Percentiles rank a stretch among this genome's conserved stretches.
Conservation (phyloP, 2,113 vertebrate species). For the Erinaceus europaeus region DNA sequence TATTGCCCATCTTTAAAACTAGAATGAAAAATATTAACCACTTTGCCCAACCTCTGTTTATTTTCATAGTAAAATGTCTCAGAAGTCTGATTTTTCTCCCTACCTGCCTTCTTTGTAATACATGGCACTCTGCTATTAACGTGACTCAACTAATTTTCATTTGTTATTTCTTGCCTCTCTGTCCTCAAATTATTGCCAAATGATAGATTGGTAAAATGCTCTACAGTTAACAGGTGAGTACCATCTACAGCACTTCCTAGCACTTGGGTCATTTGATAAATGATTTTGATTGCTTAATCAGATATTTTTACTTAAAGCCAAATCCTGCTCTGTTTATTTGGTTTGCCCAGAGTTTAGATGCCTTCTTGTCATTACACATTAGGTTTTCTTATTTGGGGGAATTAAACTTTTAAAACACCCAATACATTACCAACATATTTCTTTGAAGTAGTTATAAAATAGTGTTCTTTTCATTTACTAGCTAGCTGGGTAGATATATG, state of each 20-base stretch:
- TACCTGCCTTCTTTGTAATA: not conserved
- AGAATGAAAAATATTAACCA: not conserved
- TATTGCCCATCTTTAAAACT: slow-evolving; percentile 21
- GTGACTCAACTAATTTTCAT: slow-evolving; percentile 8
- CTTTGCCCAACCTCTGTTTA: not conserved
- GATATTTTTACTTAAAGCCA: slow-evolving; percentile 48
- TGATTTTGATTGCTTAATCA: slow-evolving; percentile 46
- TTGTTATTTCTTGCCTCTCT: slow-evolving; percentile 2
- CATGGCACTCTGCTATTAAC: not conserved
- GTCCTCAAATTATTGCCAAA: not conserved
- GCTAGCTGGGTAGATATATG: slow-evolving; percentile 6
- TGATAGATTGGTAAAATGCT: slow-evolving; percentile 15
- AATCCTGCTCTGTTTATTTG: slow-evolving; percentile 36
- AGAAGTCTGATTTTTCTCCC: not conserved
- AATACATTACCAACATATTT: not conserved
- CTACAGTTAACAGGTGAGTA: slow-evolving; percentile 4
- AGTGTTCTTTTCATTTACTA: slow-evolving; percentile 19
- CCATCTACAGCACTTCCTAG: not conserved
- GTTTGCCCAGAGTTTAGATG: not conserved
- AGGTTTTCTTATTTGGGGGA: slow-evolving; percentile 37
- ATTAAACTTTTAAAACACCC: slow-evolving; percentile 21
- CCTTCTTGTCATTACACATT: slow-evolving; percentile 9
- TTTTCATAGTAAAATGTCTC: slow-evolving; percentile 9
- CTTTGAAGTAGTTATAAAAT: not conserved
- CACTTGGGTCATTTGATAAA: slow-evolving; percentile 39